These are phyloP conservation scores for Desmodus rotundus DNA, from an alignment of 2,113 vertebrate species.

Conservation along the genomic window DNA sequence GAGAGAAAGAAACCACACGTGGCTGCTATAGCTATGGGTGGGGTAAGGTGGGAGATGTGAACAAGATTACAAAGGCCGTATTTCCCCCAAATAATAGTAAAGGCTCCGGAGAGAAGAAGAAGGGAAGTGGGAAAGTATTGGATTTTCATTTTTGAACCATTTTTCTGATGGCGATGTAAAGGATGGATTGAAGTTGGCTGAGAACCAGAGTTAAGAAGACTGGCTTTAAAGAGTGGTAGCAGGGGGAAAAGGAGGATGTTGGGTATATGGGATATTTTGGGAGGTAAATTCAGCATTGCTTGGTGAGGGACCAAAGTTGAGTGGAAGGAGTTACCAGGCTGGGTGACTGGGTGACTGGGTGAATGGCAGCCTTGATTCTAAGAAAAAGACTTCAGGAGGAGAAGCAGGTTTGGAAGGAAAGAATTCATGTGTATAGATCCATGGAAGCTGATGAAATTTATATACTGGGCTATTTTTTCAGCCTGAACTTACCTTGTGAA, in stretches of 20 bases:
- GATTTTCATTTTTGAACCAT: neutral
- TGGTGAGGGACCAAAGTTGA: neutral
- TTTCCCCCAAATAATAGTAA: neutral
- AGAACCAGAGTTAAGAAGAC: neutral
- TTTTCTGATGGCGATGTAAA: neutral
- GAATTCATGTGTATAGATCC: neutral
- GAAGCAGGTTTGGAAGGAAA: neutral
- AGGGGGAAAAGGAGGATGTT: neutral
- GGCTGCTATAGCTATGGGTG: neutral
- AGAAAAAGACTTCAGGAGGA: neutral
- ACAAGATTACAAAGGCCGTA: neutral
- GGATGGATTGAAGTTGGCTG: neutral
- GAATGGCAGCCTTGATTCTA: neutral
- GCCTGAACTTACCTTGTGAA: neutral
- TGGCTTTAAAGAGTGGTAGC: neutral
- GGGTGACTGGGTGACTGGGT: neutral
- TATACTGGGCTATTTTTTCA: neutral
- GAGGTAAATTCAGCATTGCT: neutral
- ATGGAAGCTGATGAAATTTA: neutral
- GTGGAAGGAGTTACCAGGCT: neutral
- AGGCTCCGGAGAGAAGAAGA: neutral
- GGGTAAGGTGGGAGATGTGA: neutral
- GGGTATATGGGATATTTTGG: neutral
- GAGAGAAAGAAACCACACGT: neutral
- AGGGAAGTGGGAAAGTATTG: neutral